These are phyloP conservation scores for Diplodus puntazzo DNA, from an alignment of 2,797 vertebrate genomes.

Conservation along the genomic window DNA sequence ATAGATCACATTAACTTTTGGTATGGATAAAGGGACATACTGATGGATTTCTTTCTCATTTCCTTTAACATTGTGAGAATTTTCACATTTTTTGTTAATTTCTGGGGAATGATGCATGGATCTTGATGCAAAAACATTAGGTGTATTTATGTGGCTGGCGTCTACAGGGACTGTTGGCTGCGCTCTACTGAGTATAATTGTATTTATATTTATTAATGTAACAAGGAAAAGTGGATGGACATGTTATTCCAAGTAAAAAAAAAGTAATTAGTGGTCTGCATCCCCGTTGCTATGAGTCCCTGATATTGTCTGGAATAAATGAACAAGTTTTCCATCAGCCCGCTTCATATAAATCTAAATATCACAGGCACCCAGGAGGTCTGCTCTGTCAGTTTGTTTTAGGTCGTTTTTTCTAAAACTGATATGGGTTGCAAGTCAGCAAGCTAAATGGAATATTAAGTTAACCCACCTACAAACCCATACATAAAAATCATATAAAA, in stretches of 20 bases:
- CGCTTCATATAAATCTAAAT: conserved; percentile 6
- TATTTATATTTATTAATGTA: too few species aligned
- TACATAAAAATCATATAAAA: conserved; percentile 20
- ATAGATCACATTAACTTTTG: too few species aligned
- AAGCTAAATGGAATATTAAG: not conserved
- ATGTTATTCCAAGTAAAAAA: not conserved
- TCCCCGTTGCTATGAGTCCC: not conserved
- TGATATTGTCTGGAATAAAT: conserved; percentile 10
- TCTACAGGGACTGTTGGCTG: too few species aligned
- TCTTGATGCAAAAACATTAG: too few species aligned
- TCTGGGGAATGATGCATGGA: too few species aligned
- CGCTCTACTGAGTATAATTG: too few species aligned
- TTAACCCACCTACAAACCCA: conserved; percentile 8
- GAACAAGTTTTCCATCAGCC: not conserved
- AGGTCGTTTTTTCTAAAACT: not conserved
- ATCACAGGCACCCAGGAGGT: conserved; percentile 5
- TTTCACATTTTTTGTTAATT: too few species aligned
- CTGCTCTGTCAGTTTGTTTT: not conserved
- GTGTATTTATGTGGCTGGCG: too few species aligned
- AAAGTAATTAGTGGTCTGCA: not conserved
- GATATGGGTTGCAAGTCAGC: not conserved
- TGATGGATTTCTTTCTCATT: too few species aligned
- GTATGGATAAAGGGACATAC: too few species aligned
- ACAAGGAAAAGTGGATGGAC: not conserved
- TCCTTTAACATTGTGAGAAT: too few species aligned